Percentiles rank a stretch among this genome's conserved stretches.
phyloP scores from a whole-genome alignment of 1,140 invertebrate species.

The Trichoplusia ni region DNA sequence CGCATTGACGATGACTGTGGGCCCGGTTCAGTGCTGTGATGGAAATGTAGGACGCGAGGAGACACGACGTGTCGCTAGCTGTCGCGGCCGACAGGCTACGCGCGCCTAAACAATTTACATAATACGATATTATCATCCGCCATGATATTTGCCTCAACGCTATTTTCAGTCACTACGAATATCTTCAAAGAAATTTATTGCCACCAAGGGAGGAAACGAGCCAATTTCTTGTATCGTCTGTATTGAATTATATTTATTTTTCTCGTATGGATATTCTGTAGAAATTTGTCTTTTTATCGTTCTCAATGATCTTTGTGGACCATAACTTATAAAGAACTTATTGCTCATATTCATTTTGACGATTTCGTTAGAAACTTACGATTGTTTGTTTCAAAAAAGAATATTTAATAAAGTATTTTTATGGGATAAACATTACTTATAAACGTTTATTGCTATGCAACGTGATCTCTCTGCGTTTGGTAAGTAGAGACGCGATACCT shows the following conservation, averaged over 20 bases:
- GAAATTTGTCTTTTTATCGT: constrained; percentile 27
- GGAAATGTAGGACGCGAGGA: background rate
- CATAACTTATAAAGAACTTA: constrained; percentile 3
- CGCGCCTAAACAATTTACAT: constrained; percentile 57
- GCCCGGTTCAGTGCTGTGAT: constrained; percentile 21
- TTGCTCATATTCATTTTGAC: background rate
- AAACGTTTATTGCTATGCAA: too few species aligned
- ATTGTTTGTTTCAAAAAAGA: too few species aligned
- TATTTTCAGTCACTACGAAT: constrained; percentile 45
- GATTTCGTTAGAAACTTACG: too few species aligned
- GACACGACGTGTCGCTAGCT: background rate
- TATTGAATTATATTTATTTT: constrained; percentile 39
- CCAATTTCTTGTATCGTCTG: constrained; percentile 44
- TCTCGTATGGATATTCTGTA: constrained; percentile 15
- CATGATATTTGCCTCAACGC: constrained; percentile 46
- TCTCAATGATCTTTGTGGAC: constrained; percentile 9
- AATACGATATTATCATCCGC: constrained; percentile 58
- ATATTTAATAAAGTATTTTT: background rate
- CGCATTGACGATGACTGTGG: constrained; percentile 59
- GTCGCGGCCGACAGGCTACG: constrained; percentile 17
- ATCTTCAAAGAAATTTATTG: constrained; percentile 46
- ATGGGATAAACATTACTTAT: too few species aligned
- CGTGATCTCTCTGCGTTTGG: too few species aligned
- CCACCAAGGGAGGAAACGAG: constrained; percentile 34
- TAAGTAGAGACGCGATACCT: too few species aligned